These are phyloP conservation scores for Nasonia oneida DNA, from an alignment of 2,888 invertebrate species.

Conservation along the genomic window DNA sequence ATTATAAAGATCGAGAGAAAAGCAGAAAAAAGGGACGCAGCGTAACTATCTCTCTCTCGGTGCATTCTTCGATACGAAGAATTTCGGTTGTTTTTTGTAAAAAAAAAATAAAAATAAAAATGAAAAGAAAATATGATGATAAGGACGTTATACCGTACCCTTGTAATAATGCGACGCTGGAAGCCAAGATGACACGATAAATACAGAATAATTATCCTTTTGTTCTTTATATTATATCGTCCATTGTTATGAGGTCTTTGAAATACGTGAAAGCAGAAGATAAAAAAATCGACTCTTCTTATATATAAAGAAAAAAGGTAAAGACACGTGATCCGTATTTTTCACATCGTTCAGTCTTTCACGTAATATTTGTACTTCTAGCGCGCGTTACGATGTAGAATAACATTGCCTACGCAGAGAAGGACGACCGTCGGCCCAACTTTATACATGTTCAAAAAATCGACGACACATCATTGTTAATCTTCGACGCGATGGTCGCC, in stretches of 20 bases:
- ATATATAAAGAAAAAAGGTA: conserved; percentile 41
- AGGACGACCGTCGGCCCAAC: conserved; percentile 65
- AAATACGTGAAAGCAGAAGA: conserved; percentile 30
- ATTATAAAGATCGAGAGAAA: conserved; percentile 59
- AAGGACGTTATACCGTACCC: conserved; percentile 55
- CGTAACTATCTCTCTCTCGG: conserved; percentile 66
- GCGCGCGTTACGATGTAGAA: conserved; percentile 40
- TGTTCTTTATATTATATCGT: conserved; percentile 59
- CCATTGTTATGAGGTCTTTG: conserved; percentile 57
- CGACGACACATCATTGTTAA: conserved; percentile 36
- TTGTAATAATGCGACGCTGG: conserved; percentile 62
- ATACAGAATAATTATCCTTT: conserved; percentile 58
- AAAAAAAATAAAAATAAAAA: conserved; percentile 37
- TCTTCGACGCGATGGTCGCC: conserved; percentile 36
- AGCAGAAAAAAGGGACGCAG: conserved; percentile 67
- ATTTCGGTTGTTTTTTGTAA: conserved; percentile 63
- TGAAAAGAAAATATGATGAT: conserved; percentile 45
- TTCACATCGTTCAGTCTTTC: conserved; percentile 67
- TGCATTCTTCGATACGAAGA: conserved; percentile 62
- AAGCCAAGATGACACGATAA: conserved; percentile 61
- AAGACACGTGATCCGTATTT: conserved; percentile 67
- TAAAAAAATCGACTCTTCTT: conserved; percentile 43
- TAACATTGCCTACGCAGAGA: conserved; percentile 11
- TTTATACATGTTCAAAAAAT: conserved; percentile 43
- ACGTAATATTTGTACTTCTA: conserved; percentile 33